Evolutionary conservation across 2,888 invertebrate species (phyloP), one percentile per base, ranked within the genome.

Genomic region (Rhagonycha lutea): DNA sequence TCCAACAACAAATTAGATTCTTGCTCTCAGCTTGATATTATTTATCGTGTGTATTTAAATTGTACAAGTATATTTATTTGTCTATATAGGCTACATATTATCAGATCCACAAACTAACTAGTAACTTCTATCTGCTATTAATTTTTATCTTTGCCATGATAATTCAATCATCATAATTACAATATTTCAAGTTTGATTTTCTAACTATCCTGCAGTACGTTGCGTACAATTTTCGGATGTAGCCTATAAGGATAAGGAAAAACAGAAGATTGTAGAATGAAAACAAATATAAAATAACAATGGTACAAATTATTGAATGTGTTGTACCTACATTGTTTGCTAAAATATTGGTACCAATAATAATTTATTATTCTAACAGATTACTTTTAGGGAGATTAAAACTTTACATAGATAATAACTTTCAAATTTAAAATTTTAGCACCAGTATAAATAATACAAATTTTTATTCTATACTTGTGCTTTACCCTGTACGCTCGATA

Each of bases 1-100:
- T 84, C 85, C 85, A 74, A 78, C 80, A 82, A 81, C 79, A 80
- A 14, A 73, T 24, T 32, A 69, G 18, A 70, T 67, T 67, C 73
- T 47, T 68, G 11, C 77, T 74, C 77, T 77, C 77, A 74, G 74
- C 74, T 77, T 69, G 47, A 47, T 47, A 47, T 47, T 47, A 47
- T n/a, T 47, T 11, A 47, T 28, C 26, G 26, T 47, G 47, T 47
- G n/a, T 47, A 47, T 47, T n/a, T 47, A 47, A 47, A 47, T 47
- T 47, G n/a, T 47, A 47, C 47, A 47, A 47, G n/a, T n/a, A 47
- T 47, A 47, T 47, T 26, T 47, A 47, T 47, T 47, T n/a, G 47
- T 47, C 47, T 47, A 47, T 47, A 47, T 47, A 47, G 47, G 47
- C 47, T 47, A 47, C 47, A 47, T 47, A n/a, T 47, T n/a, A 47